Percentiles rank a stretch among this genome's conserved stretches.
phyloP scores from a whole-genome alignment of 2,113 vertebrate species.

The Tupaia tana region DNA sequence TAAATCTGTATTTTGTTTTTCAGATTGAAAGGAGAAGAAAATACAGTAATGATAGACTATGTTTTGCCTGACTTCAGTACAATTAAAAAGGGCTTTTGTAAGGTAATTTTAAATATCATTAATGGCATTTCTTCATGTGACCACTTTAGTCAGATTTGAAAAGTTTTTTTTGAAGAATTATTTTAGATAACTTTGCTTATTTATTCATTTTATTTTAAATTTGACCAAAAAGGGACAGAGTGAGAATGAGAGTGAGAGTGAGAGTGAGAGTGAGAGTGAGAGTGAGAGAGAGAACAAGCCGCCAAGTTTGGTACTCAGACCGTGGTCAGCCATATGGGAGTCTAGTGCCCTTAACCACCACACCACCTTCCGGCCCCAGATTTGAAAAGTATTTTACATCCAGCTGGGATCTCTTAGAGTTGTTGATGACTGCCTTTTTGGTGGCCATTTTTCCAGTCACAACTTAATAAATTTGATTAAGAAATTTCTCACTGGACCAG shows the following conservation, averaged over 20 bases:
- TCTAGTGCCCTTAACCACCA: no score
- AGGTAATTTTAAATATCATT: conserved; percentile 87
- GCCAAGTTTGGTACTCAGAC: no score
- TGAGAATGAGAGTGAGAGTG: no score
- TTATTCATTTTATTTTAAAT: no score
- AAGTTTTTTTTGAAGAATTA: neutral
- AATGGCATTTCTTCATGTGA: neutral
- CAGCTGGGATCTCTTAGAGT: neutral
- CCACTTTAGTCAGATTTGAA: neutral
- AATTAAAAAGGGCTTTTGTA: conserved; percentile 99
- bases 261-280: no score
- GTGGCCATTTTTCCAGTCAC: neutral
- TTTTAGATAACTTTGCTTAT: no score
- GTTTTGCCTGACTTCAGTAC: conserved; percentile 98
- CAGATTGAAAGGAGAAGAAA: conserved; percentile 96
- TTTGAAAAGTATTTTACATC: neutral
- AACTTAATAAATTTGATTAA: conserved; percentile 15
- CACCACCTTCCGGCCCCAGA: no score
- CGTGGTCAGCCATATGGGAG: no score
- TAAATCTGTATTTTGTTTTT: conserved; percentile 71
- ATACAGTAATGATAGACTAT: conserved; percentile 96
- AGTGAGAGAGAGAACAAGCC: no score
- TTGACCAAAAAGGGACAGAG: no score
- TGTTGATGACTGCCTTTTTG: neutral
- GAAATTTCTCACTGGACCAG: neutral